Conservation (phyloP, 2,888 invertebrate genomes). For the Eupithecia subfuscata region DNA sequence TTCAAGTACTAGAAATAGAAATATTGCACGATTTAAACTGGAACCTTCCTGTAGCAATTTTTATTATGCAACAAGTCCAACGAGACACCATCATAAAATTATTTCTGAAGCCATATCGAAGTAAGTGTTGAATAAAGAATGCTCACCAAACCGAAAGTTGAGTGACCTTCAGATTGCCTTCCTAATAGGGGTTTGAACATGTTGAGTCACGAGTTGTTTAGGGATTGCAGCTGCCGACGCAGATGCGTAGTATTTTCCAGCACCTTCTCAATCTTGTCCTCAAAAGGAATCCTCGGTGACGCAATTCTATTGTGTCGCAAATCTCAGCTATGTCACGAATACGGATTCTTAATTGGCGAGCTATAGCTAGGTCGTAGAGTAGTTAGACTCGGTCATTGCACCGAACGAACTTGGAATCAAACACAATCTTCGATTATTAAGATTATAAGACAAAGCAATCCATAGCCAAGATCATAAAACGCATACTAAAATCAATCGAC, state of each 20-base stretch:
- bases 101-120: neutral
- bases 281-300: conserved; percentile 14
- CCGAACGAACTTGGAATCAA: conserved; percentile 26
- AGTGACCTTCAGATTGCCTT: conserved; percentile 31
- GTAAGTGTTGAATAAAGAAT: conserved; percentile 13
- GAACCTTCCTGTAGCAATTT: conserved; percentile 8
- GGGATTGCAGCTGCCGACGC: conserved; percentile 27
- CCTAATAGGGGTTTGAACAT: conserved; percentile 25
- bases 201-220: conserved; percentile 28
- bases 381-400: conserved; percentile 37
- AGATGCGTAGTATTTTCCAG: conserved; percentile 24
- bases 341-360: conserved; percentile 25
- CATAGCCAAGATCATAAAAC: conserved; percentile 5
- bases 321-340: conserved; percentile 21
- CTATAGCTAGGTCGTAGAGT: conserved; percentile 19
- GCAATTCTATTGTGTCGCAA: conserved; percentile 32
- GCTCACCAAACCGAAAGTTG: conserved; percentile 22
- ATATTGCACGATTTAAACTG: conserved; percentile 20
- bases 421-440: conserved; percentile 16
- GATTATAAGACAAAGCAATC: conserved; percentile 22
- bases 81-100: neutral
- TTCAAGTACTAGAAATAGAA: conserved; percentile 9
- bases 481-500: neutral
- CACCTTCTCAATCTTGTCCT: conserved; percentile 9
- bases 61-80: neutral